Percentiles rank a stretch among this genome's conserved stretches.
phyloP scores from a whole-genome alignment of 2,797 vertebrate species.

The Orestias chungarensis region DNA sequence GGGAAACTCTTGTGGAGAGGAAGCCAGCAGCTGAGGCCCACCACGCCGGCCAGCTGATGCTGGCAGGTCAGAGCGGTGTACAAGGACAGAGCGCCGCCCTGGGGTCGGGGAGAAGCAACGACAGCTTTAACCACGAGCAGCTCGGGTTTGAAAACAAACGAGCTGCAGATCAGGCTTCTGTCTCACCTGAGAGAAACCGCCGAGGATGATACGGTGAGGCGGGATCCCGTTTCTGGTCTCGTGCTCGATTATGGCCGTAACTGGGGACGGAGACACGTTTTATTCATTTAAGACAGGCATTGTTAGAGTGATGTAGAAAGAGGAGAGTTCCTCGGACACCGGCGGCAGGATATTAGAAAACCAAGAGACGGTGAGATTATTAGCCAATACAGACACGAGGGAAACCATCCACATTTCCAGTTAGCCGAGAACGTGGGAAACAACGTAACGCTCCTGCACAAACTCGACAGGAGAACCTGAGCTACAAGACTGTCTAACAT shows the following conservation, averaged over 20 bases:
- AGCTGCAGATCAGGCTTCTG: background rate
- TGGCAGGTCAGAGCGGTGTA: conserved; percentile 96
- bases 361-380: too few relatives aligned
- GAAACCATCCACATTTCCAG: too few relatives aligned
- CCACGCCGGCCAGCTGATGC: conserved; percentile 92
- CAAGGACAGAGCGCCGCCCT: conserved; percentile 96
- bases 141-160: background rate
- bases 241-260: conserved; percentile 96
- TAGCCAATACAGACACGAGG: too few relatives aligned
- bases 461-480: too few relatives aligned
- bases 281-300: background rate
- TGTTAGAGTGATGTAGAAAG: too few relatives aligned
- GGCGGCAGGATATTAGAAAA: too few relatives aligned
- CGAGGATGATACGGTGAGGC: conserved; percentile 91
- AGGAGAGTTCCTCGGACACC: too few relatives aligned
- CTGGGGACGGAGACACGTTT: conserved; percentile 68
- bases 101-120: conserved; percentile 19
- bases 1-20: conserved; percentile 94
- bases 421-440: too few relatives aligned
- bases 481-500: too few relatives aligned
- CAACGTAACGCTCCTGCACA: too few relatives aligned
- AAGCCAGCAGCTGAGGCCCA: conserved; percentile 97
- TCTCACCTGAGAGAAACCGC: conserved; percentile 96
- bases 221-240: conserved; percentile 97
- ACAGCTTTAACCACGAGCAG: background rate